Evolutionary conservation across 2,113 vertebrate species (phyloP).

Genomic region (Lamprotornis superbus): DNA sequence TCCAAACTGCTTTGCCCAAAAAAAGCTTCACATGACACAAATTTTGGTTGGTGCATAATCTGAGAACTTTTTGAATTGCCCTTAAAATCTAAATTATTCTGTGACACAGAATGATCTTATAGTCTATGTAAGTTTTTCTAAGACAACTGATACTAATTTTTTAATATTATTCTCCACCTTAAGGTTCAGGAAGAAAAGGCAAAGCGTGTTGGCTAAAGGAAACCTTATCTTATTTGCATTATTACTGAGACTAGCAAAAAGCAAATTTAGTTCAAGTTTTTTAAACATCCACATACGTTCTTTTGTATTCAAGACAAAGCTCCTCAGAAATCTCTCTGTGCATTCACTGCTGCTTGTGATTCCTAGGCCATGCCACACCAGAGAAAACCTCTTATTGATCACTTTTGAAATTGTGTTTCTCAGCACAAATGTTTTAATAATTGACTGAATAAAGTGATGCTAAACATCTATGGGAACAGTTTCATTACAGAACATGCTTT

Average conservation of each 20-base stretch:
- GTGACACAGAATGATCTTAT: accelerated
- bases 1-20: background rate
- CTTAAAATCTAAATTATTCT: background rate
- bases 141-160: background rate
- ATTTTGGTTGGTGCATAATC: background rate
- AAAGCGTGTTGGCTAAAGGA: background rate
- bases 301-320: background rate
- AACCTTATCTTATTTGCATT: background rate
- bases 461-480: background rate
- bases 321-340: background rate
- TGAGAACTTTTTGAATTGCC: background rate
- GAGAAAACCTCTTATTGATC: conserved; percentile 14
- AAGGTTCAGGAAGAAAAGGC: background rate
- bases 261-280: background rate
- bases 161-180: background rate
- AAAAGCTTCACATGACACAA: accelerated
- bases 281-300: accelerated
- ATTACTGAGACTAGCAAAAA: background rate
- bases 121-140: accelerated
- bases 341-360: background rate
- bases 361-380: background rate
- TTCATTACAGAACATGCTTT: conserved; percentile 11
- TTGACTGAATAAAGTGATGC: conserved; percentile 25
- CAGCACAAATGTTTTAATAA: conserved; percentile 43
- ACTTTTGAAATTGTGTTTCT: conserved; percentile 46